Evolutionary conservation across 2,888 invertebrate genomes (phyloP).

Genomic region (Rhabditophanes sp.): DNA sequence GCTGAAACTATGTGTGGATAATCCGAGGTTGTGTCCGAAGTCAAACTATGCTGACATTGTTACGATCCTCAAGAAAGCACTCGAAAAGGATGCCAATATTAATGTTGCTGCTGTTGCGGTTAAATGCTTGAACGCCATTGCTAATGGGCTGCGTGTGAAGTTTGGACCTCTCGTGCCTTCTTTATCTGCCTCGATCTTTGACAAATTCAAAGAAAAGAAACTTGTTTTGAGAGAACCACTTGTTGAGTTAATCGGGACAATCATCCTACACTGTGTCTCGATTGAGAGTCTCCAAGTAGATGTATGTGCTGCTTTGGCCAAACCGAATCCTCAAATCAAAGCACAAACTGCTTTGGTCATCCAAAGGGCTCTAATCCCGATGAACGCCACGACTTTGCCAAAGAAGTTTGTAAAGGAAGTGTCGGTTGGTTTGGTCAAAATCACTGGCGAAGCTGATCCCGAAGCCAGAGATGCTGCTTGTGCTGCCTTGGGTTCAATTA

Average conservation of each 20-base stretch:
- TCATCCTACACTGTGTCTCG: no score
- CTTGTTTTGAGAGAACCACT: conserved; percentile 68
- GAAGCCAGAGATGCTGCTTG: conserved; percentile 72
- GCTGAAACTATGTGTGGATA: conserved; percentile 50
- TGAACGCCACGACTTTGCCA: conserved; percentile 41
- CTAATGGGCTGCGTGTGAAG: conserved; percentile 67
- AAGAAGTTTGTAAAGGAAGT: conserved; percentile 48
- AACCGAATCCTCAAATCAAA: conserved; percentile 48
- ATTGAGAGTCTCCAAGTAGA: no score
- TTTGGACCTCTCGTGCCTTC: conserved; percentile 63
- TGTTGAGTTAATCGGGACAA: conserved; percentile 66
- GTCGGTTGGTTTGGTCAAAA: conserved; percentile 18
- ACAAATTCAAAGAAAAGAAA: conserved; percentile 84
- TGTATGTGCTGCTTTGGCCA: no score
- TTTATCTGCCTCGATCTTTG: conserved; percentile 55
- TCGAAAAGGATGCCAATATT: conserved; percentile 85
- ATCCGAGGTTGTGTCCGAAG: no score
- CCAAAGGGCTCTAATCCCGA: conserved; percentile 12
- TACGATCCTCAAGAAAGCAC: no score
- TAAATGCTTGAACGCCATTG: conserved; percentile 65
- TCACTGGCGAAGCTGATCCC: conserved; percentile 56
- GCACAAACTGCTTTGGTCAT: conserved; percentile 44
- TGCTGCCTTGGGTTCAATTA: conserved; percentile 77
- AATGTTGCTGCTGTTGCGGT: conserved; percentile 72
- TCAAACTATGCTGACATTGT: no score